A percentile compares a stretch with the other conserved stretches of the same genome.
Conservation (phyloP, 2,888 invertebrate species). For the Blera fallax region DNA sequence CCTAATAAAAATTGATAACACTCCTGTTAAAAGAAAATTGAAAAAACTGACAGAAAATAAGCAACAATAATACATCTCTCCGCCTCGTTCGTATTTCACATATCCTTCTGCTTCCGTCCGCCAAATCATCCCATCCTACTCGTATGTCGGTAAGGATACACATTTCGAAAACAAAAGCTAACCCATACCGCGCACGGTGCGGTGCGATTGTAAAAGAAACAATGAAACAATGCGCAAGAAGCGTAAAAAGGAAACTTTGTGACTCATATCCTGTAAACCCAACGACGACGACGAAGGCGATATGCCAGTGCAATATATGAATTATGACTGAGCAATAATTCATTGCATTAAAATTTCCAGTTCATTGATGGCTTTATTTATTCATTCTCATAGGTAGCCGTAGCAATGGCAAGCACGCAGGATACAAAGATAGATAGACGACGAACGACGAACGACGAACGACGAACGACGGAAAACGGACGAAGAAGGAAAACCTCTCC, state of each 20-base stretch:
- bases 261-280: constrained; percentile 59
- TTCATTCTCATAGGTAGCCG: constrained; percentile 45
- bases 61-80: constrained; percentile 55
- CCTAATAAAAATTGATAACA: constrained; percentile 72
- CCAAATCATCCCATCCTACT: constrained; percentile 4
- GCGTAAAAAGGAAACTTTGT: constrained; percentile 64
- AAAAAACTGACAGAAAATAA: constrained; percentile 44
- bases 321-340: constrained; percentile 70
- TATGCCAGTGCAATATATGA: constrained; percentile 58
- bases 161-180: constrained; percentile 54
- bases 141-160: constrained; percentile 39
- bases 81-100: constrained; percentile 22
- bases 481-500: constrained; percentile 13
- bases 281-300: not conserved
- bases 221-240: constrained; percentile 67
- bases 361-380: constrained; percentile 72
- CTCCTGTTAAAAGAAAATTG: constrained; percentile 62
- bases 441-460: no score
- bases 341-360: constrained; percentile 73
- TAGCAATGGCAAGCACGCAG: not conserved
- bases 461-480: not conserved
- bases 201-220: constrained; percentile 57
- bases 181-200: constrained; percentile 16
- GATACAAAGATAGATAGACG: not conserved
- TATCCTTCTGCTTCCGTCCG: constrained; percentile 57